Evolutionary conservation across 2,888 invertebrate genomes (phyloP), one percentile per base, ranked within the genome.

Genomic region (Hylaea fasciaria): DNA sequence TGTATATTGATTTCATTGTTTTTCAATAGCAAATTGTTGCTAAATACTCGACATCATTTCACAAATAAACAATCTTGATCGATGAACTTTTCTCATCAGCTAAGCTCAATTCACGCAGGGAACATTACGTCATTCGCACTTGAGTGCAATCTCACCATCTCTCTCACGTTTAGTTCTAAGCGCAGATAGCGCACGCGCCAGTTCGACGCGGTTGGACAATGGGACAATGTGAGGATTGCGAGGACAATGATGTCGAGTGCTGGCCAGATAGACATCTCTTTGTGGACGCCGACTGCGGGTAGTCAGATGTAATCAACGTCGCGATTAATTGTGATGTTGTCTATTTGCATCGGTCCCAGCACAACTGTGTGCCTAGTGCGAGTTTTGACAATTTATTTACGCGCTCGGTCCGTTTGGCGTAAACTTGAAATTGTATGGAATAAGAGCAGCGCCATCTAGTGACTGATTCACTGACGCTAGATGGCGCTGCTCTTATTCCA

Each of bases 111-210:
- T 62, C 57, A 59, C 57, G 68, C 7, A 17, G 28, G 11, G 44
- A 66, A 62, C 55, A 72, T 81, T 75, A 78, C 78, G 76, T 80
- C 76, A 81, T 65, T 53, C 43, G 48, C 41, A 45, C 40, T 29
- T 47, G 29, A 13, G 28, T 29, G 28, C 70, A 81, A 87, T 88
- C 85, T 78, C 68, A 71, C 70, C 74, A 89, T 89, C 89, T 80
- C 62, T 70, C 81, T 84, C 89, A 88, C 89, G 88, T 86, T 43
- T 58, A 37, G 72, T 70, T 68, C 69, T 80, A 79, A 79, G 79
- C 68, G 70, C 70, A 76, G 87, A 90, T 90, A 87, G 77, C 78
- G 85, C 90, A 90, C 88, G 89, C 80, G 78, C 77, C 71, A 71
- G 1, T 9, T 64, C 66, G 55, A 55, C 63, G 63, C 52, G 50